Percentiles rank a stretch among this genome's conserved stretches.
These are phyloP conservation scores for Fratercula arctica DNA, from an alignment of 2,797 vertebrate species.

Conservation along the genomic window DNA sequence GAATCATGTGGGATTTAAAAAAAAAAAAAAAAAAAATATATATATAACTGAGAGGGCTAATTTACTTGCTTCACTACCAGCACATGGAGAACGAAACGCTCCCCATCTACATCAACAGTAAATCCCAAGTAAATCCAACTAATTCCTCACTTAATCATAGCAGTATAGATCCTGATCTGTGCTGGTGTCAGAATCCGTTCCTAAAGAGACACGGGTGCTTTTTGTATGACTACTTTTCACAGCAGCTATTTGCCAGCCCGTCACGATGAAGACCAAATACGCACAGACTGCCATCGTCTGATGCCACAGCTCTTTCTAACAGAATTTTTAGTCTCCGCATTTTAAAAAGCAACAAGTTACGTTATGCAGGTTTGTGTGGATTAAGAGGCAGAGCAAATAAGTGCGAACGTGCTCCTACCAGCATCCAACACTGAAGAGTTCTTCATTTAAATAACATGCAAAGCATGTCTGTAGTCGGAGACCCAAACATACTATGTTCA, in stretches of 20 bases:
- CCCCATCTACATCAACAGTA: not conserved
- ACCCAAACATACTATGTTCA: not conserved
- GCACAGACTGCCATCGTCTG: not conserved
- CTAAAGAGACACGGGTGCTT: not conserved
- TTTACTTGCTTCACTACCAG: not conserved
- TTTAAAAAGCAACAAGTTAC: not conserved
- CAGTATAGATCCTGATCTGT: not conserved
- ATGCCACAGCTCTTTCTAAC: not conserved
- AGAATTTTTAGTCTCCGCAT: not conserved
- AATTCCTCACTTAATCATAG: not conserved
- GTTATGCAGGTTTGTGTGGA: not conserved
- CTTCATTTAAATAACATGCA: not conserved
- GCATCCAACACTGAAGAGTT: not conserved
- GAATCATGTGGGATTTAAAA: not conserved
- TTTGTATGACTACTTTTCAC: not conserved
- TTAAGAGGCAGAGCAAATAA: not conserved
- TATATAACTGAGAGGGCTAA: not conserved
- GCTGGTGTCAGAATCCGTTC: not conserved
- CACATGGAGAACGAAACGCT: not conserved
- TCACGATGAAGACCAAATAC: not conserved
- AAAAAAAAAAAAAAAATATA: not conserved
- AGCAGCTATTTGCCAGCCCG: not conserved
- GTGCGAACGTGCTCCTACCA: not conserved
- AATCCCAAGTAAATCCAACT: not conserved
- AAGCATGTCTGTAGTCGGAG: not conserved